Base-by-base conservation (phyloP, 2,888 invertebrate genomes). In the Thymelicus lineola region DNA sequence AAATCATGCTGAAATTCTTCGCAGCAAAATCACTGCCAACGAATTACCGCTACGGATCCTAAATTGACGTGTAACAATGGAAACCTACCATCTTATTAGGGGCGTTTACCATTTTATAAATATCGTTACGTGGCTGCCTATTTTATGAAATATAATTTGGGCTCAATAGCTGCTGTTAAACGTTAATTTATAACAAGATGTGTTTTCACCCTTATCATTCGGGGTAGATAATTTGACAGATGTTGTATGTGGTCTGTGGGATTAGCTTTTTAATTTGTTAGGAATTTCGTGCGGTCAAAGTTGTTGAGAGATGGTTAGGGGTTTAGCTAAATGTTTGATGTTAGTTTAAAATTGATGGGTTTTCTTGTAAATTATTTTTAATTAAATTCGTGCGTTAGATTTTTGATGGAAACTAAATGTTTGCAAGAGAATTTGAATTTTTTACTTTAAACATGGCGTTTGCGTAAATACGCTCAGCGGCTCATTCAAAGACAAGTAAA, bases 31-130 rank as follows among this genome's bases (percentile, higher is more conserved):
- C 28, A 28, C 28, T 28, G 28, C 12, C 12, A 42, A 42, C 7
- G 38, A 6, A 28, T 28, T 28, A n/a, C 5, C 28, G 42, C 42
- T 12, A 12, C 42, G 9, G 42, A 12, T 10, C 42, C 0, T 38
- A 9, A 42, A 42, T 12, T 42, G 42, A 42, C 42, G 42, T 42
- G 9, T 6, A 15, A 74, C 71, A 86, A 82, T 86, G 92, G 83
- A 84, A 75, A 84, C 86, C 38, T 28, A 15, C 73, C 53, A 71
- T 68, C 74, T 71, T 76, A 75, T 81, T 80, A 77, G 50, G 82
- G 80, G 78, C 79, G 80, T 81, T 81, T 86, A 85, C 86, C 83
- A 85, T 90, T 86, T 84, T 84, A 86, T 85, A 83, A 86, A 86
- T 82, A 85, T 82, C 83, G 87, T 86, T 80, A 78, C 75, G 78